phyloP scores from a whole-genome alignment of 2,888 invertebrate species.

The Cantharis flavilabris region DNA sequence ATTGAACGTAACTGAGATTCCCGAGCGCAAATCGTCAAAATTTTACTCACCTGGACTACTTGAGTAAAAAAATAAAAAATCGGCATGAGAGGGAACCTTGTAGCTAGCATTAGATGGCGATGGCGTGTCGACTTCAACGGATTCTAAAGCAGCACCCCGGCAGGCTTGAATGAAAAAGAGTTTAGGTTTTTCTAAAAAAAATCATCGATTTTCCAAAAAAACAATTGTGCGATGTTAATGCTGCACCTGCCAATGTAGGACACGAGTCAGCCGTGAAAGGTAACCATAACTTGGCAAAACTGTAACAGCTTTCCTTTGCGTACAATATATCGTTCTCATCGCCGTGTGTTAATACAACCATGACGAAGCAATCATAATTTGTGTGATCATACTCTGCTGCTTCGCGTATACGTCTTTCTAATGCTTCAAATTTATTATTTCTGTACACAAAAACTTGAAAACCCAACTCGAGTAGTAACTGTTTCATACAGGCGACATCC shows the following conservation, averaged over 20 bases:
- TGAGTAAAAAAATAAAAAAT: too few species aligned
- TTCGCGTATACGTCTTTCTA: constrained; percentile 67
- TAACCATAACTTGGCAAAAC: constrained; percentile 79
- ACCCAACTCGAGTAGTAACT: constrained; percentile 67
- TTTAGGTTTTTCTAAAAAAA: constrained; percentile 52
- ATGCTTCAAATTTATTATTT: constrained; percentile 71
- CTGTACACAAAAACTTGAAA: constrained; percentile 74
- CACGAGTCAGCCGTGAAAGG: constrained; percentile 82
- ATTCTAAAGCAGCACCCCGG: constrained; percentile 53
- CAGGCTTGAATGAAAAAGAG: constrained; percentile 62
- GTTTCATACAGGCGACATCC: constrained; percentile 76
- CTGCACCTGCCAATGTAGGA: constrained; percentile 78
- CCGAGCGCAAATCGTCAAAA: too few species aligned
- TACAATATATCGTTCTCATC: constrained; percentile 81
- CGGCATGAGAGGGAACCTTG: too few species aligned
- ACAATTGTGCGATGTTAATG: too few species aligned
- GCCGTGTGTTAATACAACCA: constrained; percentile 88
- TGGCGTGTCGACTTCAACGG: too few species aligned
- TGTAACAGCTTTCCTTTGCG: constrained; percentile 83
- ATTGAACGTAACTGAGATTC: too few species aligned
- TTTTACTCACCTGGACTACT: too few species aligned
- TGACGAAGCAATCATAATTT: constrained; percentile 80
- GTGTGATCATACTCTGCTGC: constrained; percentile 78
- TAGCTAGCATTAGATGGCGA: too few species aligned
- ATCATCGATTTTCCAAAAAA: too few species aligned